Base-by-base conservation (phyloP, 2,113 vertebrate genomes). In the Urocynchramus pylzowi region DNA sequence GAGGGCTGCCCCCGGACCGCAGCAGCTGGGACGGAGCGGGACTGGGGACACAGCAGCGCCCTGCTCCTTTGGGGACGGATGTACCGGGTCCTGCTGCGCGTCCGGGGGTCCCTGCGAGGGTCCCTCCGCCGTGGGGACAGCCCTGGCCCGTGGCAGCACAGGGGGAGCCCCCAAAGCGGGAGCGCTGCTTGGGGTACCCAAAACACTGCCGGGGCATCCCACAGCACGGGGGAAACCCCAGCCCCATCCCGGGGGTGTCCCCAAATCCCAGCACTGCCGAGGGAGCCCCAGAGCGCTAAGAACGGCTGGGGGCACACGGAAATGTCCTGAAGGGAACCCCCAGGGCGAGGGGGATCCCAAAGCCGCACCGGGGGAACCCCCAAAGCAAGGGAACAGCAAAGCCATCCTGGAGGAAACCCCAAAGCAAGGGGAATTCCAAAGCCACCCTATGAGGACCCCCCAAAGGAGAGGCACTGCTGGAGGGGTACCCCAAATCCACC, bases 1-100 rank as follows among this genome's bases (percentile, higher is more conserved):
- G 1, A 22, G 64, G 60, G 39, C 44, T 52, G 82, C 57, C 26
- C 53, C 74, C 3, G 22, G 27, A 11, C 4, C 9, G 0, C 59
- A 76, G 68, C 19, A 27, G 63, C 37, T 35, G 81, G n/a, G 67
- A 90, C 22, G 44, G 44, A 73, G 47, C 59, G 81, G 5, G 73
- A n/a, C 3, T 15, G 53, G 31, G n/a, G 7, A 10, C 56, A 7
- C 41, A 9, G 65, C 61, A 1, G 17, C 0, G 2, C 60, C 37
- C 44, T 8, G 37, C n/a, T 52, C 22, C 44, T 61, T 4, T 33
- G 33, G 44, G 74, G 47, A 18, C 1, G 0, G 35, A 21, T 2
- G 22, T 9, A 5, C 8, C 1, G 2, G 13, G 35, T 56, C 63
- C 77, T 52, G 67, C 77, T 53, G 23, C 8, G 2, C 20, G 6